Percentiles rank a stretch among this genome's conserved stretches.
Evolutionary conservation across 1,140 invertebrate genomes (phyloP).

Genomic region (Cyphomyrmex costatus): DNA sequence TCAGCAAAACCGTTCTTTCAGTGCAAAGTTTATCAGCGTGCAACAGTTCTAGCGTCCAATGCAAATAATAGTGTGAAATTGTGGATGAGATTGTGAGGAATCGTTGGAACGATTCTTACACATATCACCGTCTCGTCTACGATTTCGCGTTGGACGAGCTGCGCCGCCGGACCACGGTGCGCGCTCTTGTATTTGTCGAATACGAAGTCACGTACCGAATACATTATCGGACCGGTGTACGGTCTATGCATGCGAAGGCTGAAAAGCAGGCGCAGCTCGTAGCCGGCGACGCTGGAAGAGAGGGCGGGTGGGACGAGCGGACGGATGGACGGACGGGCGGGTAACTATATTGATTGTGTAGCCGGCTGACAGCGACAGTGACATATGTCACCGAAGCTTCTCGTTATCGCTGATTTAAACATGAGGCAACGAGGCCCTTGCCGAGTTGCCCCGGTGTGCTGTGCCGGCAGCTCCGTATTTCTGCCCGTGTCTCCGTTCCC

Average conservation of each 20-base stretch:
- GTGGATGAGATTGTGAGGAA: neutral
- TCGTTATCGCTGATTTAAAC: conserved; percentile 88
- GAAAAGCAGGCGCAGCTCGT: conserved; percentile 75
- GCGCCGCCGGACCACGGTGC: conserved; percentile 57
- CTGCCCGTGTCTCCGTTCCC: conserved; percentile 73
- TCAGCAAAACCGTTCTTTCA: too few relatives aligned
- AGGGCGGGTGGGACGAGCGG: conserved; percentile 14
- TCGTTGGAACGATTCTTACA: neutral
- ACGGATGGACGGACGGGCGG: conserved; percentile 73
- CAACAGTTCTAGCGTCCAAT: neutral
- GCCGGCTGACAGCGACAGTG: conserved; percentile 87
- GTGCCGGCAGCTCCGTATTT: conserved; percentile 79
- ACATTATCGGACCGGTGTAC: conserved; percentile 75
- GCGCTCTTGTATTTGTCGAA: conserved; percentile 74
- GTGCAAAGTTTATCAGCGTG: too few relatives aligned
- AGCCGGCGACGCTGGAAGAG: conserved; percentile 63
- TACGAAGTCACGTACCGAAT: conserved; percentile 78
- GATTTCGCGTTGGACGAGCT: conserved; percentile 44
- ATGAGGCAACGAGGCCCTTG: conserved; percentile 85
- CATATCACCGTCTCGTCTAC: neutral
- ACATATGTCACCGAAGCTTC: conserved; percentile 87
- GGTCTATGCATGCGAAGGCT: conserved; percentile 77
- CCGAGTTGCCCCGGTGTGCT: conserved; percentile 78
- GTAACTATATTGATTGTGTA: conserved; percentile 82
- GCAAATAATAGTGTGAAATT: conserved; percentile 11